Base-by-base conservation (phyloP, 2,797 vertebrate genomes). In the Prunella strophiata region DNA sequence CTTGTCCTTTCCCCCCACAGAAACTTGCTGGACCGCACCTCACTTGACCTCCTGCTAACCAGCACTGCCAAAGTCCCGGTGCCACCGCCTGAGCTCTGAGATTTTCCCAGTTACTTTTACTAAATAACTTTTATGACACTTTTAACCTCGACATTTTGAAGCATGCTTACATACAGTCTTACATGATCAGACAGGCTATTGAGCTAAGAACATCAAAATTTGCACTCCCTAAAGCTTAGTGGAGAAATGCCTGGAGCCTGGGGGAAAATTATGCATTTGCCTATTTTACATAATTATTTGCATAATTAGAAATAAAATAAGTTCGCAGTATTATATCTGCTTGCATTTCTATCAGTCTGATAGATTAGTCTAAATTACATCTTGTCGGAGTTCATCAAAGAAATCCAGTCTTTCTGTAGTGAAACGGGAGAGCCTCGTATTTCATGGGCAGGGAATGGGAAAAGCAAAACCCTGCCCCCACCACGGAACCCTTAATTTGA, bases 221-320 rank as follows among this genome's bases (percentile, higher is more conserved):
- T 79, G 83, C 94, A 43, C 93, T 91, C 93, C 80, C 89, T 91
- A 45, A 90, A 95, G 83, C 91, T 94, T 76, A 82, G 55, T 77
- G 74, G 83, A 91, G 85, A 92, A 84, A 73, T 86, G 85, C 95
- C 91, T 86, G 73, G 48, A 91, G 68, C 89, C 95, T 51, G 52
- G 42, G 85, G 93, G 76, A 5, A 80, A 86, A 76, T 79, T 40
- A 93, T 89, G 50, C 67, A 65, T 91, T 92, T 83, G 45, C 58
- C 78, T 94, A 21, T 91, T 93, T 93, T 91, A 59, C 79, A 57
- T 93, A 89, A 88, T 59, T 15, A 82, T 90, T 88, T 92, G 65
- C 94, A 85, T 94, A 95, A 87, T 93, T 93, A 86, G 70, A 92
- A 96, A 95, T 94, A 91, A 96, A 90, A 42, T 89, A 86, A 77